Evolutionary conservation across 1,140 invertebrate species (phyloP), one percentile per base, ranked within the genome.

Genomic region (Drosophila repleta): DNA sequence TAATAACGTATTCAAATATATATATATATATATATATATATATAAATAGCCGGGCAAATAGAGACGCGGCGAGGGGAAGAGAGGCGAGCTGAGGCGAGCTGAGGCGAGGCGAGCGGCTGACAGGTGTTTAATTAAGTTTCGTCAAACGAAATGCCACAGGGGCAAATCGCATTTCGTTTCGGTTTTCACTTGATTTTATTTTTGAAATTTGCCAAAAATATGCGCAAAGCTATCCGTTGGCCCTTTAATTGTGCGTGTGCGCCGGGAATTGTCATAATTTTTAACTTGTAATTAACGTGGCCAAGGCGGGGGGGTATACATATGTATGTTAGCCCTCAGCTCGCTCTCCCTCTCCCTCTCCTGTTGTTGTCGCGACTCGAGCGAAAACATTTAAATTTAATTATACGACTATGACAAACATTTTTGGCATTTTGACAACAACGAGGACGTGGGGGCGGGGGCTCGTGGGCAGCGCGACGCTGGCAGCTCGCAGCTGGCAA

Each of bases 361-460:
- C 20, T 76, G 72, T 73, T 74, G 74, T 49, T 68, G 78, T 41
- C 78, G 73, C 52, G 63, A 41, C 57, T 43, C 45, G 39, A 24
- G 55, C 62, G 68, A 79, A 87, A 88, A 88, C 83, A 87, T 87
- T 87, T 88, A 79, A 87, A 87, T 87, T 87, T 87, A 87, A 87
- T 87, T 87, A 88, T 88, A 88, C 71, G 71, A 79, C 82, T 88
- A 88, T 87, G 82, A 88, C 82, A 87, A 87, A 87, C 74, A 88
- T 76, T 88, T 87, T 88, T 87, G 82, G 82, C 82, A 87, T 88
- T 82, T 79, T 87, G 82, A 76, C 82, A 88, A 78, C 67, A 11
- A 10, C 13, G 37, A 13, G 17, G 17, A 1, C 10, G 15, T 4
- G 51, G 35, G 39, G 18, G 51, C 37, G 39, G 18, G 32, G 35